Base-by-base conservation (phyloP, 2,888 invertebrate species). In the Hylaea fasciaria region DNA sequence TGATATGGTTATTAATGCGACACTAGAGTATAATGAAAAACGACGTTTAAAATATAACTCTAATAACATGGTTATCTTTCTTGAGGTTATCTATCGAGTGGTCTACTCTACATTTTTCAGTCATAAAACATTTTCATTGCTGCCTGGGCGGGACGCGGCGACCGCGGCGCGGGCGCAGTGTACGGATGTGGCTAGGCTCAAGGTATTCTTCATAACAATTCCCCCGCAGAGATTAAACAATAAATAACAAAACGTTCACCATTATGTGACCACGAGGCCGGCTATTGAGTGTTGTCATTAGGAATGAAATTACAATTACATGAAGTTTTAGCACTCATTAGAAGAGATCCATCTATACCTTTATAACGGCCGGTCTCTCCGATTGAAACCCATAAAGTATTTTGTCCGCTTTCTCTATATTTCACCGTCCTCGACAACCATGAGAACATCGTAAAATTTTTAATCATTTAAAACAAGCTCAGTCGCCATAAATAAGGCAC, bases 1-100 rank as follows among this genome's bases (percentile, higher is more conserved):
- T 76, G 73, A 78, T 81, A 75, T 76, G 73, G 76, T 75, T 67
- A 73, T 77, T 81, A 77, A 80, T 76, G 67, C 61, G 62, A 57
- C 66, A 55, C 35, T 40, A 40, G 49, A 65, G 48, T 54, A 40
- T 47, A 65, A 62, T n/a, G n/a, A n/a, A n/a, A n/a, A n/a, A n/a
- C n/a, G n/a, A n/a, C n/a, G n/a, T 60, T 62, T 57, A 62, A 56
- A 57, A 57, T 51, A 46, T 46, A 40, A 40, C 28, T 46, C 5
- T 40, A 40, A 40, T 40, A 32, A 32, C 22, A 7, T 9, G 32
- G 9, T 32, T 9, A 1, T 9, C 1, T 9, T 10, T 32, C 1
- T 9, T 10, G 3, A 8, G 7, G 3, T 10, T 10, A 9, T 1
- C 32, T 2, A 1, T 8, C 9, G 10, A 32, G 32, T 9, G 5